Evolutionary conservation across 53 echinoderm and acorn worm species (phyloP).

Genomic region (Stichopus horrens): DNA sequence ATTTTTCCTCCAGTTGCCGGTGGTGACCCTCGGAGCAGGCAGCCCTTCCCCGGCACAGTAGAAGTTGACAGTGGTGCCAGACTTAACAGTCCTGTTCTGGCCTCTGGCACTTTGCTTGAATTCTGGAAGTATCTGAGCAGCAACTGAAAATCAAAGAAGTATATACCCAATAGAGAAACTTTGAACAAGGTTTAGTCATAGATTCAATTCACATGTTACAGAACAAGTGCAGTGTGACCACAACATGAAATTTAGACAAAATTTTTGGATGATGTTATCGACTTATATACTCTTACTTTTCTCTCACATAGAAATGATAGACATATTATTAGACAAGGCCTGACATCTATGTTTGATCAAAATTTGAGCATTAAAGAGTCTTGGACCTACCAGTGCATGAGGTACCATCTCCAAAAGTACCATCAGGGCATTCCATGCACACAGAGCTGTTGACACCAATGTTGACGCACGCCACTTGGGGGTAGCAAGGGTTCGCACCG

Average conservation of each 20-base stretch:
- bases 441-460: conserved; percentile 59
- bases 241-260: too few relatives aligned
- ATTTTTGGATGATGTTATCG: too few relatives aligned
- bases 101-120: conserved; percentile 57
- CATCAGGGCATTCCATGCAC: conserved; percentile 86
- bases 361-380: not conserved
- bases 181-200: too few relatives aligned
- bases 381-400: conserved; percentile 74
- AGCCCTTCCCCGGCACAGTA: conserved; percentile 62
- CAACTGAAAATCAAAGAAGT: conserved; percentile 49
- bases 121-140: conserved; percentile 64
- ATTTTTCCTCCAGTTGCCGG: conserved; percentile 80
- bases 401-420: conserved; percentile 72
- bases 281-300: too few relatives aligned
- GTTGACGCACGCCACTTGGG: conserved; percentile 67
- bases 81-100: conserved; percentile 48
- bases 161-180: too few relatives aligned
- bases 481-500: conserved; percentile 50
- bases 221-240: too few relatives aligned
- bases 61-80: conserved; percentile 56
- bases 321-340: too few relatives aligned
- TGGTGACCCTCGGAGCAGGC: conserved; percentile 71
- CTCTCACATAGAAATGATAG: too few relatives aligned
- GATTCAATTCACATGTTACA: too few relatives aligned
- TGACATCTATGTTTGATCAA: not conserved